Percentiles rank a stretch among this genome's conserved stretches.
phyloP scores from a whole-genome alignment of 2,113 vertebrate species.

The Vicugna pacos region DNA sequence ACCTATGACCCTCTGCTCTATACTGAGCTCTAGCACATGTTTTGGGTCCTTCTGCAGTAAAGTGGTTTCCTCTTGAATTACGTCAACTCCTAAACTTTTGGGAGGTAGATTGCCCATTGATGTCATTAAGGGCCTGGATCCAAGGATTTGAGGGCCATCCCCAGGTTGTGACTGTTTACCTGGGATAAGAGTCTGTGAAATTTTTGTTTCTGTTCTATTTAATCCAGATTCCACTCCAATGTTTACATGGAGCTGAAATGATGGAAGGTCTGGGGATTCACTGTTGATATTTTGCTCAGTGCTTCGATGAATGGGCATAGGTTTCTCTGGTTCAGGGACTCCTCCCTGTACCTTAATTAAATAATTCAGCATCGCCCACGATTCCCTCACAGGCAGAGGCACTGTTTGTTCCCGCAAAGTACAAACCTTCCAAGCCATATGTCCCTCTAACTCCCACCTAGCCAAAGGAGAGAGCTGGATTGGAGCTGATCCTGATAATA shows the following conservation, averaged over 20 bases:
- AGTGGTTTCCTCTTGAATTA: slow-evolving; percentile 55
- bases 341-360: slow-evolving; percentile 40
- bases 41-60: slow-evolving; percentile 52
- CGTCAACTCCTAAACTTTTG: slow-evolving; percentile 47
- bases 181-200: slow-evolving; percentile 37
- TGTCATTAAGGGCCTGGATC: slow-evolving; percentile 34
- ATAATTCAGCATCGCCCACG: slow-evolving; percentile 61
- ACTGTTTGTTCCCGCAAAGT: slow-evolving; percentile 61
- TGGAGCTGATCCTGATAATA: neutral
- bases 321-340: slow-evolving; percentile 37
- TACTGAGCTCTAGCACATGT: slow-evolving; percentile 50
- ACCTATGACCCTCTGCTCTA: slow-evolving; percentile 41
- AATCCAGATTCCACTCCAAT: slow-evolving; percentile 40
- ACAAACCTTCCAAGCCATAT: slow-evolving; percentile 72
- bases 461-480: slow-evolving; percentile 48
- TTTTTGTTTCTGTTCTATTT: slow-evolving; percentile 57
- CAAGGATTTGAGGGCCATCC: neutral
- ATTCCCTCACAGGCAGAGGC: slow-evolving; percentile 71
- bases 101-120: neutral
- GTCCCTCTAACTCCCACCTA: slow-evolving; percentile 66
- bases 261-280: slow-evolving; percentile 47
- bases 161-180: slow-evolving; percentile 41
- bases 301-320: slow-evolving; percentile 46
- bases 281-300: slow-evolving; percentile 4
- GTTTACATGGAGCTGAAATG: slow-evolving; percentile 56